Evolutionary conservation across 2,888 invertebrate genomes (phyloP).

Genomic region (Amphimallon solstitiale): DNA sequence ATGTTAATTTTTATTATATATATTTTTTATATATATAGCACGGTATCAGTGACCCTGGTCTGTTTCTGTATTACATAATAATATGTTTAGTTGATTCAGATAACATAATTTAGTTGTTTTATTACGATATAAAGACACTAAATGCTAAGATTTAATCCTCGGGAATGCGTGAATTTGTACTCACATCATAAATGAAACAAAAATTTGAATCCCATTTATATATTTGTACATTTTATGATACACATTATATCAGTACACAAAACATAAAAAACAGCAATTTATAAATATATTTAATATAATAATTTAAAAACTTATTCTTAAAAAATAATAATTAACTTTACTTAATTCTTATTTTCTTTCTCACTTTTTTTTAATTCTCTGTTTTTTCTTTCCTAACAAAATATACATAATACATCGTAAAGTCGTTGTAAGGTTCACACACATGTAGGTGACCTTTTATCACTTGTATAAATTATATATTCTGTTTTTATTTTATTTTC

Average conservation of each 20-base stretch:
- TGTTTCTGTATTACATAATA: too few relatives aligned
- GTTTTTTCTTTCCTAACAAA: constrained; percentile 17
- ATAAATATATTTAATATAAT: constrained; percentile 35
- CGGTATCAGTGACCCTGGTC: too few relatives aligned
- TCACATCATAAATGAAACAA: constrained; percentile 8
- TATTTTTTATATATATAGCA: too few relatives aligned
- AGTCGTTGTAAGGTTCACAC: constrained; percentile 37
- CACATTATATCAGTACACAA: constrained; percentile 34
- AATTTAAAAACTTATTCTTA: constrained; percentile 31
- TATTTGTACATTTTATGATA: constrained; percentile 42
- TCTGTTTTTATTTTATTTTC: neutral
- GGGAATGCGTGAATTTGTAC: too few relatives aligned
- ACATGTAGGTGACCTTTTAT: neutral
- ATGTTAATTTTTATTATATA: too few relatives aligned
- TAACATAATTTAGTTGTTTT: too few relatives aligned
- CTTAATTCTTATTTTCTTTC: constrained; percentile 19
- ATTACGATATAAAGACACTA: too few relatives aligned
- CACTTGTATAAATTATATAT: constrained; percentile 19
- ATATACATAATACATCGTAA: constrained; percentile 34
- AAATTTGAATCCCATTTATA: constrained; percentile 39
- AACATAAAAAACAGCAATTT: constrained; percentile 37
- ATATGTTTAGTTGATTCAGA: too few relatives aligned
- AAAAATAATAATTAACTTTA: constrained; percentile 35
- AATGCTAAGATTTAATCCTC: too few relatives aligned
- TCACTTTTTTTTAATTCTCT: neutral